Base-by-base conservation (phyloP, 2,797 vertebrate genomes). In the Pipistrellus nathusii region DNA sequence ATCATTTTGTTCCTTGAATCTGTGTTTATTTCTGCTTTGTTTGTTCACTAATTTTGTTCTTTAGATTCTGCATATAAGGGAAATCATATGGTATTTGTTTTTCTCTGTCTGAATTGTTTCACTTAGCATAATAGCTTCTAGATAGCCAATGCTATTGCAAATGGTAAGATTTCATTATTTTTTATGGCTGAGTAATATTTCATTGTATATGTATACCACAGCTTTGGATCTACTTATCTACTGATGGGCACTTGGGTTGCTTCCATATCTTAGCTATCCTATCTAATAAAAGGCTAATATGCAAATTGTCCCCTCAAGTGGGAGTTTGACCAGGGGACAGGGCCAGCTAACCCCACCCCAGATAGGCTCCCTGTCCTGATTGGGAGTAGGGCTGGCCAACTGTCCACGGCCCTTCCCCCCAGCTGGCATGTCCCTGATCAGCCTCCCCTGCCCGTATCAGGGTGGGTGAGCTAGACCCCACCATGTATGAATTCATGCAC, bases 351-450 rank as follows among this genome's bases (percentile, higher is more conserved):
- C 11, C 57, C 27, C 12, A 30, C 12, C 12, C 5, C 2, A 2
- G 11, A 62, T 6, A 30, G 12, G 12, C 59, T 4, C 57, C 57
- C 11, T 59, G 1, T 8, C 57, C 59, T 62, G 59, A 62, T 62
- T 2, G 6, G 59, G 59, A 6, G 12, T 62, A 12, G 59, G 25
- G 27, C 12, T 62, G 4, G 5, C 12, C 25, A 62, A 62, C 59
- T 27, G 12, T 27, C 12, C 27, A 30, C 0, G 0, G 25, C 25
- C 25, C 57, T 5, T 27, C 12, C 25, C 11, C 12, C 1, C 25
- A 30, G 12, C 25, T 62, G 12, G 27, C 59, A 27, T 30, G 59
- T 2, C 12, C 12, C 5, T 5, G 0, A 62, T 62, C 4, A 0
- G 27, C 12, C 59, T 62, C 57, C 25, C 11, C 25, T 2, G 12